Evolutionary conservation across 2,888 invertebrate species (phyloP), one percentile per base, ranked within the genome.

Genomic region (Eupithecia subumbrata): DNA sequence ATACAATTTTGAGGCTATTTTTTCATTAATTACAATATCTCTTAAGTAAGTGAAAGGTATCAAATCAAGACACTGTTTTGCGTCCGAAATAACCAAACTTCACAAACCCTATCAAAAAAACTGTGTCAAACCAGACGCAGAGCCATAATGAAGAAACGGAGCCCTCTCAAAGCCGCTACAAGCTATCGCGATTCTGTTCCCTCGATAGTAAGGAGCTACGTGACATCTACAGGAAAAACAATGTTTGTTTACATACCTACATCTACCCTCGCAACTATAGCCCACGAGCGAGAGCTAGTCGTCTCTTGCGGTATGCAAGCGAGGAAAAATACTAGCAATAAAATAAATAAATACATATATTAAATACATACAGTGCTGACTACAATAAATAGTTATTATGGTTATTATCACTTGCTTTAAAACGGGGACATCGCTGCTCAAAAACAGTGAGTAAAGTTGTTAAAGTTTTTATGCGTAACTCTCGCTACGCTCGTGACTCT

Each of bases 151-250:
- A 60, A 60, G 60, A 60, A 60, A 22, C 25, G 25, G 60, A 60
- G 22, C 14, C 25, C 60, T 60, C 22, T 60, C 12, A 60, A n/a
- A 25, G 60, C 14, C 60, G 60, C 60, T 60, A 25, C 25, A 25
- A 60, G 25, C 60, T 64, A 64, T 64, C 64, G 16, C 64, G 64
- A 64, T 64, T 9, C 34, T 64, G 64, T 64, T 30, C 64, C 34
- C 34, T 64, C 64, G 64, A 64, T 64, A 60, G 25, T 60, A 34
- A 64, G 34, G 16, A 64, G 25, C 34, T 40, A 67, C 67, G 67
- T 67, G 67, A 67, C 67, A 67, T 67, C 18, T 67, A n/a, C 37
- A 71, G 67, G 25, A 48, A 69, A 73, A 68, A 40, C 71, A 56
- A 34, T 73, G n/a, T 71, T 76, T 73, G 73, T 73, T 69, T 69